Evolutionary conservation across 35 echinoderm and acorn worm species (phyloP).

Genomic region (Patiria miniata): DNA sequence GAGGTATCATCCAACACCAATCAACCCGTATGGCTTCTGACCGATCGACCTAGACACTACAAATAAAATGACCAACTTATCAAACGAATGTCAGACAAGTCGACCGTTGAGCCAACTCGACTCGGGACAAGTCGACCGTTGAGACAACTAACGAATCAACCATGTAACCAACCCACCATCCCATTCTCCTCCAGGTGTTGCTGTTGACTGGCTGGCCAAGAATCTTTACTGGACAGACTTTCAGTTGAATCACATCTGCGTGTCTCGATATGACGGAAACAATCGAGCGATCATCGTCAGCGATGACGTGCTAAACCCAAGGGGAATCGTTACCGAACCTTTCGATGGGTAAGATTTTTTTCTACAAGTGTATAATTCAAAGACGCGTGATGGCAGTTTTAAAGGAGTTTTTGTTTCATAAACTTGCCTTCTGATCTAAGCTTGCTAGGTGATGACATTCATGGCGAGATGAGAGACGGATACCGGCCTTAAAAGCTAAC

Average conservation of each 20-base stretch:
- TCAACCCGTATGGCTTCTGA: too few relatives aligned
- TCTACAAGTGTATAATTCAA: too few relatives aligned
- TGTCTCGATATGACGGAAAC: slow-evolving; percentile 43
- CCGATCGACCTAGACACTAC: not conserved
- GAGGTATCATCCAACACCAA: too few relatives aligned
- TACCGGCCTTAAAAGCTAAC: too few relatives aligned
- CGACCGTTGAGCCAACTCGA: not conserved
- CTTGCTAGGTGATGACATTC: too few relatives aligned
- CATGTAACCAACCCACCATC: not conserved
- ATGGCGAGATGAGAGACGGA: too few relatives aligned
- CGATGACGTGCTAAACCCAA: slow-evolving; percentile 37
- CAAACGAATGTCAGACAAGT: not conserved
- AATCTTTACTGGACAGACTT: slow-evolving; percentile 66
- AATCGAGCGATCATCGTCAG: slow-evolving; percentile 34
- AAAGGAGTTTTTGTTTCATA: not conserved
- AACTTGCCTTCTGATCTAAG: too few relatives aligned
- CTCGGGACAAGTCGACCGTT: too few relatives aligned
- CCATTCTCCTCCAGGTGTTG: slow-evolving; percentile 34
- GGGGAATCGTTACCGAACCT: slow-evolving; percentile 51
- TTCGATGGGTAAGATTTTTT: slow-evolving; percentile 38
- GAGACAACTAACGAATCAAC: not conserved
- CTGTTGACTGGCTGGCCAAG: slow-evolving; percentile 59
- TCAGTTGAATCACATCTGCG: slow-evolving; percentile 40
- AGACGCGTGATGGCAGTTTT: not conserved
- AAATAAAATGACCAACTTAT: not conserved